Conservation (phyloP, 23 tunicate species). For the Clavelina lepadiformis region DNA sequence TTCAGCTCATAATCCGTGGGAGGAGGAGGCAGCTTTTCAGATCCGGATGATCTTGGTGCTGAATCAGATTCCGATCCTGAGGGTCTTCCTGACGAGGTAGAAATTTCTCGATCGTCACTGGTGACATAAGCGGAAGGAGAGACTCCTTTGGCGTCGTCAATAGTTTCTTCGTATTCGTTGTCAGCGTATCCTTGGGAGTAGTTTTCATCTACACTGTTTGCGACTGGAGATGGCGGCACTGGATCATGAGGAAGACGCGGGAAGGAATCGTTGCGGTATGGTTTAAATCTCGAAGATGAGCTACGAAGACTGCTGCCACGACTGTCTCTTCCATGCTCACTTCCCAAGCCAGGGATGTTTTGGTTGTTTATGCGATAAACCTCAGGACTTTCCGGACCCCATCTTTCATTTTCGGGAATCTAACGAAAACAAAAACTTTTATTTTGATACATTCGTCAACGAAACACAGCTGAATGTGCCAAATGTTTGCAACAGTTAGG, state of each 20-base stretch:
- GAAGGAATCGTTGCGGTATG: slow-evolving; percentile 6
- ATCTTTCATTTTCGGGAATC: too few relatives aligned
- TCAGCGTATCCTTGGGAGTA: not conserved
- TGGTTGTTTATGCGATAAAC: too few relatives aligned
- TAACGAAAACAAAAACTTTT: too few relatives aligned
- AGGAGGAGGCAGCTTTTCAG: slow-evolving; percentile 42
- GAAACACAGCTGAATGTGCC: too few relatives aligned
- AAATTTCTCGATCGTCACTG: not conserved
- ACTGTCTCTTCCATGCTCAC: slow-evolving; percentile 29
- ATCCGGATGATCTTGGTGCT: slow-evolving; percentile 16
- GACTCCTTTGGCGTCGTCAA: not conserved
- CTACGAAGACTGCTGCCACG: slow-evolving; percentile 43
- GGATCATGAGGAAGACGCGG: slow-evolving; percentile 15
- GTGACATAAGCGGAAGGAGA: slow-evolving; percentile 1
- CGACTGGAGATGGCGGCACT: not conserved
- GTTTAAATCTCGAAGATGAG: slow-evolving; percentile 24
- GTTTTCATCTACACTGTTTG: not conserved
- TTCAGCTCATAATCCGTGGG: slow-evolving; percentile 37
- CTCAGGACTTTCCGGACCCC: too few relatives aligned
- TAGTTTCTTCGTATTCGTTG: not conserved
- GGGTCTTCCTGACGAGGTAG: slow-evolving; percentile 28
- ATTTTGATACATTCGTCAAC: too few relatives aligned
- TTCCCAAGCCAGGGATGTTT: too few relatives aligned
- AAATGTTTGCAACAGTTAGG: too few relatives aligned
- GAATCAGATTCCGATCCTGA: slow-evolving; percentile 35